Evolutionary conservation across 1,140 invertebrate species (phyloP), one percentile per base, ranked within the genome.

Genomic region (Sweltsa coloradensis): DNA sequence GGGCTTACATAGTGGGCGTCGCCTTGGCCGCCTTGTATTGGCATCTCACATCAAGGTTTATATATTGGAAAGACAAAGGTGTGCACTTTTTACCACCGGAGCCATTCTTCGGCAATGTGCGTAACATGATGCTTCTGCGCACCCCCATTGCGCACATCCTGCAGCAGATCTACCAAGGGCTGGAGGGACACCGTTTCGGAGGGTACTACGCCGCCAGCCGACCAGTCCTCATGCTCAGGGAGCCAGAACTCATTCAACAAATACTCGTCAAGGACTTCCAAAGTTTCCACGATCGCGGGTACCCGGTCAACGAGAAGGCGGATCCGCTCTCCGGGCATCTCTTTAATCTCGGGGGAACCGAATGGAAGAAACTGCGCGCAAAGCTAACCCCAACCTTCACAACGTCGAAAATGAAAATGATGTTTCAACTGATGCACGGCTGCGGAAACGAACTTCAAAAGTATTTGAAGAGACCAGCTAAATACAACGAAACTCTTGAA

Each of bases 401-500:
- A 1, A 41, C 47, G 16, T 34, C 42, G 1, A 50, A 47, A 22
- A 50, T 50, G 34, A 50, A 50, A 36, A 34, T 48, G 31, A 50
- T 50, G 49, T 34, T 39, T 27, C 29, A 9, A 11, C 26, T 49
- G 24, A 47, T 49, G 47, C 4, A 16, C 16, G 45, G 26, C 1
- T 49, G 47, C 18, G 9, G 41, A 16, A 21, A 37, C 14, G 6
- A 46, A 46, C 27, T 46, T 13, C 29, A 14, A 13, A 19, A 36
- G 19, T 57, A 63, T 47, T 57, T 66, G n/a, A 51, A 64, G 4
- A 45, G 57, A 14, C 59, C 59, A 34, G 53, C 57, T 2, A 60
- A 63, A n/a, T 24, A 48, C 3, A 45, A 60, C 2, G 34, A 62
- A 18, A 26, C 57, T 1, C 55, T 72, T 7, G 71, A 72, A 56